Base-by-base conservation (phyloP, 1,140 invertebrate genomes). In the Musca domestica region DNA sequence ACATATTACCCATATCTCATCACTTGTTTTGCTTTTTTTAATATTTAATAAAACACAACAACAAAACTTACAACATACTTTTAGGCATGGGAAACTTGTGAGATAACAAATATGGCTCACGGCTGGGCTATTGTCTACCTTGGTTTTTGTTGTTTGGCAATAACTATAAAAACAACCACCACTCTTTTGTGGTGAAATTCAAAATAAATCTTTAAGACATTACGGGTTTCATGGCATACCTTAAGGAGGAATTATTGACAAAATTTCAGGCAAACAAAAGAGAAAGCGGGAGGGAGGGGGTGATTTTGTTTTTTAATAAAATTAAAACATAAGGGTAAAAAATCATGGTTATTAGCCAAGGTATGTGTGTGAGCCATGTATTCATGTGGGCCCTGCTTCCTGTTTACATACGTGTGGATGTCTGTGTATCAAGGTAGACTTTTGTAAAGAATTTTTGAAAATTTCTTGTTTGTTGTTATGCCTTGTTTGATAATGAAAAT, bases 401-500 rank as follows among this genome's bases (percentile, higher is more conserved):
- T 30, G 9, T 30, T n/a, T n/a, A n/a, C n/a, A n/a, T n/a, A n/a
- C n/a, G n/a, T n/a, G 15, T 20, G 49, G 19, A 54, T 10, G 25
- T 3, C n/a, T 17, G 17, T 4, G 23, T 58, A 30, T 27, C 54
- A 58, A 58, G 51, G 20, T n/a, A 58, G 15, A 30, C 25, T 23
- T 30, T 58, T 34, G 19, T 61, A 61, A 61, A 61, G n/a, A 58
- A 41, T 41, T 61, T 61, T 61, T 61, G 27, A 25, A 30, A 49
- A 41, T 30, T 15, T 41, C n/a, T 15, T 46, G 25, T 30, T 52
- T 49, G 75, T 78, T 78, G 76, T 74, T 78, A 27, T 66, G n/a
- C 73, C 77, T 78, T 78, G 74, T 78, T 46, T 51, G 67, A 77
- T 79, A 77, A 77, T 76, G 77, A 77, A 79, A 79, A 79, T 79